phyloP scores from a whole-genome alignment of 2,797 vertebrate species.

The Enteromius afrohamiltoni region DNA sequence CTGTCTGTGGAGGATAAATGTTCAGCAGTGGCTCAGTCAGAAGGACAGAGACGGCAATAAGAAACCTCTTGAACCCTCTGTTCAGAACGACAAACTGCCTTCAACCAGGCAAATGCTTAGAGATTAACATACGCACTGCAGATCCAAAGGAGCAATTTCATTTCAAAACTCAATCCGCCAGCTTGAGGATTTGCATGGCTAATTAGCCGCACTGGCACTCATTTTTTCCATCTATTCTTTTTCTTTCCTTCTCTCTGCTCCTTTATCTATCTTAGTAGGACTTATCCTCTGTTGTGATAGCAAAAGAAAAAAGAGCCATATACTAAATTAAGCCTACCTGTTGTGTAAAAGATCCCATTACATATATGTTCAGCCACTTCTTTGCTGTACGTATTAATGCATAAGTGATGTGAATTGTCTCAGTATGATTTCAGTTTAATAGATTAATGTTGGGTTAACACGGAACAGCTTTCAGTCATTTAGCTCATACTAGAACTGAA shows the following conservation, averaged over 20 bases:
- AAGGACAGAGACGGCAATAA: conserved; percentile 63
- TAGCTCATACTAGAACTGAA: conserved; percentile 20
- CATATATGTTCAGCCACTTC: conserved; percentile 10
- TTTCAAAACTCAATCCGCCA: conserved; percentile 73
- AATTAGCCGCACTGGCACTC: conserved; percentile 73
- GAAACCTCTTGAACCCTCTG: conserved; percentile 69
- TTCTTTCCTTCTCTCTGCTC: conserved; percentile 15
- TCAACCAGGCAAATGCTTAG: conserved; percentile 65
- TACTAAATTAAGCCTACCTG: conserved; percentile 77
- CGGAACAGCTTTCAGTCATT: conserved; percentile 14
- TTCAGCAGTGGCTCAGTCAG: conserved; percentile 61
- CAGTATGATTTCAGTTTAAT: conserved; percentile 43
- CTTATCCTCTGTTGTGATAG: conserved; percentile 76
- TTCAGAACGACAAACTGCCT: conserved; percentile 65
- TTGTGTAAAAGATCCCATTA: conserved; percentile 70
- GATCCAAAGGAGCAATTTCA: conserved; percentile 78
- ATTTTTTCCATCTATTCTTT: conserved; percentile 12
- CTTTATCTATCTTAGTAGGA: conserved; percentile 25
- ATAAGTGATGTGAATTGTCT: conserved; percentile 18
- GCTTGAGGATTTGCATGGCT: conserved; percentile 79
- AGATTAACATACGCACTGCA: conserved; percentile 68
- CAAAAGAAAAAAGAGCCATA: conserved; percentile 66
- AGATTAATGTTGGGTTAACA: conserved; percentile 7
- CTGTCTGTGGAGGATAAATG: conserved; percentile 62
- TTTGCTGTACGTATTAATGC: conserved; percentile 14